These are phyloP conservation scores for Aleiodes leptofemur DNA, from an alignment of 2,888 invertebrate genomes.

Conservation along the genomic window DNA sequence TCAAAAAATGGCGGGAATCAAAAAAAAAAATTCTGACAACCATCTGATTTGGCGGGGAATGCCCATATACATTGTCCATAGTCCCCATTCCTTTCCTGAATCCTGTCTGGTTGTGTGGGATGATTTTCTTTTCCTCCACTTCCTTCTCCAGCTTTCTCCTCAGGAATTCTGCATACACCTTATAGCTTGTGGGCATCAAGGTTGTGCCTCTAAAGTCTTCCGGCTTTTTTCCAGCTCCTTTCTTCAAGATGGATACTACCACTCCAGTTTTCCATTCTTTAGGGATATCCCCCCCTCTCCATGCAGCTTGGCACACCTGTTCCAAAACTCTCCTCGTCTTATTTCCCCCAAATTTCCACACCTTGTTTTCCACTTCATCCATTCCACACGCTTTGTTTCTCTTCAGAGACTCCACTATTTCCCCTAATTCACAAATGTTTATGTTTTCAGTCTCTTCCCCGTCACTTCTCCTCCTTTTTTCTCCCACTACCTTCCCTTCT, in stretches of 20 bases:
- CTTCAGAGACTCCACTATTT: not conserved
- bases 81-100: too few relatives aligned
- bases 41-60: too few relatives aligned
- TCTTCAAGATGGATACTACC: not conserved
- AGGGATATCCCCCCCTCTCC: slow-evolving; percentile 1
- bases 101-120: too few relatives aligned
- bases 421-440: not conserved
- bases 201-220: slow-evolving; percentile 1
- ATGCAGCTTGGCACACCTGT: not conserved
- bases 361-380: not conserved
- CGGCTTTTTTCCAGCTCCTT: not conserved
- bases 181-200: too few relatives aligned
- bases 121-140: too few relatives aligned
- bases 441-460: not conserved
- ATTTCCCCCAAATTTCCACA: not conserved
- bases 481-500: not conserved
- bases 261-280: not conserved
- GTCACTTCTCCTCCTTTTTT: not conserved
- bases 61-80: too few relatives aligned
- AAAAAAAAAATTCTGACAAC: too few relatives aligned
- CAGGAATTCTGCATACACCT: too few relatives aligned
- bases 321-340: not conserved
- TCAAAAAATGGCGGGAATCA: too few relatives aligned
- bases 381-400: too few relatives aligned
- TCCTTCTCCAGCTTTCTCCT: too few relatives aligned